phyloP scores from a whole-genome alignment of 2,797 vertebrate species.

The Vultur gryphus region DNA sequence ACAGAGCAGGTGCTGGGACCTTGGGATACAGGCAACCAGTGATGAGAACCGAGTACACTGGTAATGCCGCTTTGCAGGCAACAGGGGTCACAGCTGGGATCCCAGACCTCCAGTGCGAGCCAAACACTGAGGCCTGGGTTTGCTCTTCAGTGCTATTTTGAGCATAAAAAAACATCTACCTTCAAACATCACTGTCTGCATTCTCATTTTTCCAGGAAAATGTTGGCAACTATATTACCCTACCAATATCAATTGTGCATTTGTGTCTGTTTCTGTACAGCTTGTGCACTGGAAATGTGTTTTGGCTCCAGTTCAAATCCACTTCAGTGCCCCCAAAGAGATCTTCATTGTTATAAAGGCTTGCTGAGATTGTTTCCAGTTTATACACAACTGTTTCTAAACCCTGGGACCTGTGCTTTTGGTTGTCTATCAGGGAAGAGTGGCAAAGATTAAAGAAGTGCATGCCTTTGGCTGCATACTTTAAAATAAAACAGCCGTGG shows the following conservation, averaged over 20 bases:
- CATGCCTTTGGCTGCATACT: conserved; percentile 60
- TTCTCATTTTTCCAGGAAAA: conserved; percentile 54
- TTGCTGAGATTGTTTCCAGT: conserved; percentile 64
- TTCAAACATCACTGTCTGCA: conserved; percentile 27
- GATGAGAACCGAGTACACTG: background rate
- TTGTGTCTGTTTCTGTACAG: conserved; percentile 48
- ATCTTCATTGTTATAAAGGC: conserved; percentile 64
- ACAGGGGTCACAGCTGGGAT: background rate
- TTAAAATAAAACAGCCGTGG: conserved; percentile 60
- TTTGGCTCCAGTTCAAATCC: conserved; percentile 68
- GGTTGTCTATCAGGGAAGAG: conserved; percentile 56
- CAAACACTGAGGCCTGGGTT: background rate
- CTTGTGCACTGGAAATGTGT: conserved; percentile 60
- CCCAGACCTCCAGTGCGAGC: background rate
- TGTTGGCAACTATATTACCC: conserved; percentile 37
- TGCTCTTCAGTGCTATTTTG: conserved; percentile 32
- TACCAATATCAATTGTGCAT: conserved; percentile 45
- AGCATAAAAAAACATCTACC: background rate
- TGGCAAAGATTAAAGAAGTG: conserved; percentile 67
- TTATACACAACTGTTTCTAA: conserved; percentile 60
- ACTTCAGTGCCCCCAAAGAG: conserved; percentile 64
- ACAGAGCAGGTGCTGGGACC: background rate
- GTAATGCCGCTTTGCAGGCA: background rate
- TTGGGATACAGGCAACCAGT: background rate
- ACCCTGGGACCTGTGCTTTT: conserved; percentile 32